These are phyloP conservation scores for Calonectris borealis DNA, from an alignment of 2,113 vertebrate species.

Conservation along the genomic window DNA sequence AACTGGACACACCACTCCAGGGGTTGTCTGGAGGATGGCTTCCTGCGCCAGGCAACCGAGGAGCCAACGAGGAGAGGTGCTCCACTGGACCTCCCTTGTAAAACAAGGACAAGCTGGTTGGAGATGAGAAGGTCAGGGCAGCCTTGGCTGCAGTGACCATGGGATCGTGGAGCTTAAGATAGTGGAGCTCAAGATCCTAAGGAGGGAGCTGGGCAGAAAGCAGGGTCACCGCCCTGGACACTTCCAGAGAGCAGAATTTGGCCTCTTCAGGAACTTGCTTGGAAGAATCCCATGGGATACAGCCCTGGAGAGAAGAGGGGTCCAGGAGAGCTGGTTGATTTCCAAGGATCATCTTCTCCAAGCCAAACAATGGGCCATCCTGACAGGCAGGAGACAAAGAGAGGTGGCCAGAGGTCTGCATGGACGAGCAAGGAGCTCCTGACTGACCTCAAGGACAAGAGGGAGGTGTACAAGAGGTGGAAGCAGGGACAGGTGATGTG, in stretches of 20 bases:
- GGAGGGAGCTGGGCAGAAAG: background rate
- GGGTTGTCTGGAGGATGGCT: background rate
- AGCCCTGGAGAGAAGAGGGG: background rate
- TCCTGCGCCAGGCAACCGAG: background rate
- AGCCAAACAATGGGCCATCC: background rate
- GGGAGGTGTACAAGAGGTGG: background rate
- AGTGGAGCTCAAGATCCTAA: background rate
- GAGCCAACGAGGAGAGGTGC: background rate
- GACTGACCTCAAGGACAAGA: background rate
- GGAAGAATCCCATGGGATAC: background rate
- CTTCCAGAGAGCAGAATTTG: background rate
- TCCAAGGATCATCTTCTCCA: background rate
- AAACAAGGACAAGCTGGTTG: background rate
- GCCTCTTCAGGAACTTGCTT: background rate
- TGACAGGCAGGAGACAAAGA: background rate
- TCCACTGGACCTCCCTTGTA: accelerated
- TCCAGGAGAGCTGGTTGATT: background rate
- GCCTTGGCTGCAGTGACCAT: background rate
- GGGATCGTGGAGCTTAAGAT: background rate
- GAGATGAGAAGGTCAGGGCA: background rate
- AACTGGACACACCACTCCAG: background rate
- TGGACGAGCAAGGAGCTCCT: background rate
- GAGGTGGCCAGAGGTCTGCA: background rate
- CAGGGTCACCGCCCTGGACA: background rate
- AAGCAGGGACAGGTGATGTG: accelerated